A percentile compares a stretch with the other conserved stretches of the same genome.
These are phyloP conservation scores for Ptychoptera albimana DNA, from an alignment of 2,888 invertebrate genomes.

Conservation along the genomic window DNA sequence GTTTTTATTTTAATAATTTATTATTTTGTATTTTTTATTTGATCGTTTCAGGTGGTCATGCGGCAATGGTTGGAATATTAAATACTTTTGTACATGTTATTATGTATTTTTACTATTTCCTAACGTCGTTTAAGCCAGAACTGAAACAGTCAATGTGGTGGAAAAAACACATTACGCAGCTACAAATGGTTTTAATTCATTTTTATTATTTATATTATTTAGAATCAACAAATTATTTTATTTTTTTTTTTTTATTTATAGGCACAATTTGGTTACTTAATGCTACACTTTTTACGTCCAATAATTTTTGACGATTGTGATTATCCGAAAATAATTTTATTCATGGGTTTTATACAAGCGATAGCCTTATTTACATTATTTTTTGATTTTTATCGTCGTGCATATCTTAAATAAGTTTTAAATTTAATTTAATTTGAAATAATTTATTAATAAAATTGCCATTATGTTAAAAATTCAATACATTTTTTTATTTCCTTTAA, in stretches of 20 bases:
- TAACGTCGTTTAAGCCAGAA: slow-evolving; percentile 53
- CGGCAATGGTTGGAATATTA: slow-evolving; percentile 43
- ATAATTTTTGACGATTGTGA: slow-evolving; percentile 22
- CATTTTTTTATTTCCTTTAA: too few relatives aligned
- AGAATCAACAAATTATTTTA: too few relatives aligned
- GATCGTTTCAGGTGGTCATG: slow-evolving; percentile 45
- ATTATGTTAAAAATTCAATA: too few relatives aligned
- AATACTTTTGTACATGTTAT: slow-evolving; percentile 62
- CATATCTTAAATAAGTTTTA: too few relatives aligned
- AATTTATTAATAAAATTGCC: neutral
- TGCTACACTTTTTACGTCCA: slow-evolving; percentile 36
- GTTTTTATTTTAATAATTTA: neutral
- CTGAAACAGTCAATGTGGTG: slow-evolving; percentile 60
- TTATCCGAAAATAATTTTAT: too few relatives aligned
- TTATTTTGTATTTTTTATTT: too few relatives aligned
- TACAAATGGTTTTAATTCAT: slow-evolving; percentile 46
- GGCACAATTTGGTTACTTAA: slow-evolving; percentile 46
- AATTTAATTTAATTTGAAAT: too few relatives aligned
- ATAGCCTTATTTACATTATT: too few relatives aligned
- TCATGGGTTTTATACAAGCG: too few relatives aligned
- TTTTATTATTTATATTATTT: neutral
- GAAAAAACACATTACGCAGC: slow-evolving; percentile 71
- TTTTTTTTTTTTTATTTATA: slow-evolving; percentile 22
- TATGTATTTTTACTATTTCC: slow-evolving; percentile 71
- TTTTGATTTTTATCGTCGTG: too few relatives aligned